Evolutionary conservation across 1,140 invertebrate species (phyloP), one percentile per base, ranked within the genome.

Genomic region (Monomorium pharaonis): DNA sequence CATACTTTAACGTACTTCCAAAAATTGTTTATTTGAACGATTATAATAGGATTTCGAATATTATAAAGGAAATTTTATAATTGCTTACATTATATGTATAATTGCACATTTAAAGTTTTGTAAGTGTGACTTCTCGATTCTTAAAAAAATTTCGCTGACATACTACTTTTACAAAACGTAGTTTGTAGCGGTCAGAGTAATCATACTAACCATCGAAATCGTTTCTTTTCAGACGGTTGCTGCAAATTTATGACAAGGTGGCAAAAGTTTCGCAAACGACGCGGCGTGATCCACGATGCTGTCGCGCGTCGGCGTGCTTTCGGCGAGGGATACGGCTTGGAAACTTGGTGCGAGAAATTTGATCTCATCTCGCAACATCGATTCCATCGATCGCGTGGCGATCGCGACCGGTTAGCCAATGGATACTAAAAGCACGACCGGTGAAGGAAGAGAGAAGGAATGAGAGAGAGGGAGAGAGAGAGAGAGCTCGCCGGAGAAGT

Each of bases 391-490:
- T 89, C 84, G 87, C 42, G 33, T 24, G 44, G 44, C 56, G 88
- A 77, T 86, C 62, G 12, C n/a, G 49, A 62, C 37, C 14, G 69
- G 33, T 89, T 58, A 33, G 85, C 62, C 80, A 77, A 85, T 62
- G 89, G 89, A 87, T 85, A 87, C 75, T 87, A 87, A 87, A 89
- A 56, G 49, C 80, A 78, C 58, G 51, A 49, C 7, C 30, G 54
- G n/a, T 18, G 18, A 24, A 56, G 47, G n/a, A 7, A 30, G 47
- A 56, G 58, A 14, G 5, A 24, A 42, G 3, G 30, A 14, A 18
- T 14, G 37, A n/a, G 63, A n/a, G 49, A 54, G 16, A 7, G 62
- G 0, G 49, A 18, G 33, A 12, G 16, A n/a, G 49, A 33, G 51
- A 60, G n/a, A n/a, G 75, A 81, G 84, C 75, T 88, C 54, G 58